These are phyloP conservation scores for Luehdorfia chinensis DNA, from an alignment of 1,140 invertebrate species.

Conservation along the genomic window DNA sequence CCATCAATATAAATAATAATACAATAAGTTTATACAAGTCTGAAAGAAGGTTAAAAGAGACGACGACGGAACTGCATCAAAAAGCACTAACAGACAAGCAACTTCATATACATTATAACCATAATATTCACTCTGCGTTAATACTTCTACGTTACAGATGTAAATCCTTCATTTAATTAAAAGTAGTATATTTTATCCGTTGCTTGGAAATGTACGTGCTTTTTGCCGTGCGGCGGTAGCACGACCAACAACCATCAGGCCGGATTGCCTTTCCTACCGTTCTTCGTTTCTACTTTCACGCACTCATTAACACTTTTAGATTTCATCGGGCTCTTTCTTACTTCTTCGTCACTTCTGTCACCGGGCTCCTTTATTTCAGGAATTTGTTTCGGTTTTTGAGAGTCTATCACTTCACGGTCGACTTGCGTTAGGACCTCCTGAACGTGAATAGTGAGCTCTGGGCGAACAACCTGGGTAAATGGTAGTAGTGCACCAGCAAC, in stretches of 20 bases:
- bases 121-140: neutral
- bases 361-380: constrained; percentile 66
- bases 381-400: constrained; percentile 39
- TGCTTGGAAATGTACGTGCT: constrained; percentile 64
- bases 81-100: constrained; percentile 27
- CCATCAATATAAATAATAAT: too few species aligned
- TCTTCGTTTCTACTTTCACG: constrained; percentile 22
- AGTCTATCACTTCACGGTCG: constrained; percentile 39
- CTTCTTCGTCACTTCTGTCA: constrained; percentile 39
- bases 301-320: constrained; percentile 23
- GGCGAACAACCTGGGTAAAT: constrained; percentile 62
- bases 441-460: constrained; percentile 62
- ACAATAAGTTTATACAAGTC: too few species aligned
- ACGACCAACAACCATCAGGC: constrained; percentile 68
- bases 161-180: constrained; percentile 23
- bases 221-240: constrained; percentile 53
- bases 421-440: constrained; percentile 63
- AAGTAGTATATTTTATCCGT: constrained; percentile 63
- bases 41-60: too few species aligned
- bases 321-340: constrained; percentile 25
- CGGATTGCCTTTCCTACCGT: constrained; percentile 24
- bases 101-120: constrained; percentile 1
- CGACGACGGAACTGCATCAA: constrained; percentile 19
- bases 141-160: neutral
- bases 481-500: constrained; percentile 65